Evolutionary conservation across 2,113 vertebrate species (phyloP).

Genomic region (Microcebus murinus): DNA sequence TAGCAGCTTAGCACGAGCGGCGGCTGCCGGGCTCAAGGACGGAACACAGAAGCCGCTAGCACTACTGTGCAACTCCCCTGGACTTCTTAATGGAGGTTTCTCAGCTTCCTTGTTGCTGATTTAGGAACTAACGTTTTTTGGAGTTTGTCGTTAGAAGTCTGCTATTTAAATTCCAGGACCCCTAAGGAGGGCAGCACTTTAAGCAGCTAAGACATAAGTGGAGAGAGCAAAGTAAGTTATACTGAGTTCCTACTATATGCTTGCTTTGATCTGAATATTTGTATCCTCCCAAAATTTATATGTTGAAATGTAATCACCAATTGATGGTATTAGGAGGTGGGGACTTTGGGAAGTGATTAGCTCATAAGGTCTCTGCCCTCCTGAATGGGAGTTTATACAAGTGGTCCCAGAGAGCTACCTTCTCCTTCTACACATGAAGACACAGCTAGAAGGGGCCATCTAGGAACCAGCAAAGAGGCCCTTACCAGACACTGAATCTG

Average conservation of each 20-base stretch:
- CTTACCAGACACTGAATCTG: not conserved
- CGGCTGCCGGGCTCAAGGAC: too few species aligned
- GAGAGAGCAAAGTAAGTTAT: not conserved
- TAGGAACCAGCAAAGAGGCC: not conserved
- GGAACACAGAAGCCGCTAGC: too few species aligned
- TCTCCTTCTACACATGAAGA: not conserved
- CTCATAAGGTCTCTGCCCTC: not conserved
- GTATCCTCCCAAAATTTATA: not conserved
- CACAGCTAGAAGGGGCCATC: not conserved
- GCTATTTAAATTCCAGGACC: constrained; percentile 16
- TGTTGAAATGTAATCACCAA: not conserved
- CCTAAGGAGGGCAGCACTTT: not conserved
- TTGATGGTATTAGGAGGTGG: not conserved
- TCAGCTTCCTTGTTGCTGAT: not conserved
- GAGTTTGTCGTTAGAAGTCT: not conserved
- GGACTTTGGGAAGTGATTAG: too few species aligned
- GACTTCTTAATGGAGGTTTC: not conserved
- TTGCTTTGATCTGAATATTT: not conserved
- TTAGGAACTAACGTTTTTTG: constrained; percentile 4
- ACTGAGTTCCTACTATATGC: not conserved
- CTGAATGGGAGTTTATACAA: not conserved
- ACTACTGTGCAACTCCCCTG: not conserved
- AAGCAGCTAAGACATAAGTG: not conserved
- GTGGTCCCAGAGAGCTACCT: not conserved
- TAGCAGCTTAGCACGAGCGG: too few species aligned